Base-by-base conservation (phyloP, 2,888 invertebrate species). In the Tyria jacobaeae region DNA sequence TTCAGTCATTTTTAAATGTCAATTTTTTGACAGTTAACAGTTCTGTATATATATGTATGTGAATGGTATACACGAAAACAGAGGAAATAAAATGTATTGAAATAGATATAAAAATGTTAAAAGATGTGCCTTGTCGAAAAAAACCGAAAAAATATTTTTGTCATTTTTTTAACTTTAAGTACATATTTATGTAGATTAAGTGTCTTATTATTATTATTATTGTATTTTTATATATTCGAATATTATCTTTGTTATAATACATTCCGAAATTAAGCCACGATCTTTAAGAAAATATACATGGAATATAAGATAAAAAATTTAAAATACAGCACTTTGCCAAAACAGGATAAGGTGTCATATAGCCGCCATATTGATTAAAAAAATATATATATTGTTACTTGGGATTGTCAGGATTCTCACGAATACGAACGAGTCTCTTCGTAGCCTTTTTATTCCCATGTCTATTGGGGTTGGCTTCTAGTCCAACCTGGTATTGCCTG, bases 51-150 rank as follows among this genome's bases (percentile, higher is more conserved):
- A 62, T 49, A 52, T 62, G 7, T 61, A 62, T 49, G 52, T 62
- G 7, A 59, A 48, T 54, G 54, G 41, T 65, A 66, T 69, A 66
- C 61, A 75, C 41, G 60, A n/a, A 64, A 61, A 55, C 52, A 47
- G 35, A 53, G 25, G 27, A 48, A 51, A 44, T 27, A 50, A 27
- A 17, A 56, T 52, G 34, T 58, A 58, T 58, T 47, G 39, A 34
- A 37, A 55, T 64, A 24, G 14, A 31, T 58, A 35, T 35, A 39
- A 57, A 56, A 25, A 54, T 70, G 73, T 77, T 75, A 71, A 78
- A 75, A 81, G 66, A 77, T 62, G 82, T 83, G 84, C 84, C 83
- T 83, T 83, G 68, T 64, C 57, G 49, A 64, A 65, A 25, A 49
- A 60, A 50, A 51, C 47, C 66, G 50, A 64, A 52, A 60, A 68